Conservation (phyloP, 2,888 invertebrate genomes). For the Sesia apiformis region DNA sequence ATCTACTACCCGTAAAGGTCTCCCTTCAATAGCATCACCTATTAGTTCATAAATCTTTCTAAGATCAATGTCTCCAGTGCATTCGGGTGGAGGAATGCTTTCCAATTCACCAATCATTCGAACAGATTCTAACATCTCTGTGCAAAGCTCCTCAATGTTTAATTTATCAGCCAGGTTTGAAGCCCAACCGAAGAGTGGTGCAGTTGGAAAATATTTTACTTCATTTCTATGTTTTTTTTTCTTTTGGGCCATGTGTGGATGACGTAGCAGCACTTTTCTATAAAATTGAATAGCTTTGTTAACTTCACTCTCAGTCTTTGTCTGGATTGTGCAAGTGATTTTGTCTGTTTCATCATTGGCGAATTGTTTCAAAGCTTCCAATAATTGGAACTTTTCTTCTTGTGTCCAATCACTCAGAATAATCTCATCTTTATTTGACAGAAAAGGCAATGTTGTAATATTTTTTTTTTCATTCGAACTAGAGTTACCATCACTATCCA, state of each 20-base stretch:
- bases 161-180: slow-evolving; percentile 35
- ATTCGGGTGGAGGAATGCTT: slow-evolving; percentile 27
- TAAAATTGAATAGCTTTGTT: slow-evolving; percentile 31
- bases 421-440: no score
- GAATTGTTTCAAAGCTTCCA: slow-evolving; percentile 28
- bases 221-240: slow-evolving; percentile 11
- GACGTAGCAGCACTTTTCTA: slow-evolving; percentile 18
- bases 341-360: slow-evolving; percentile 24
- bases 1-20: slow-evolving; percentile 22
- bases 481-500: no score
- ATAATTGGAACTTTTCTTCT: slow-evolving; percentile 37
- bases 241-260: slow-evolving; percentile 3
- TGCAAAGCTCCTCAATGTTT: slow-evolving; percentile 33
- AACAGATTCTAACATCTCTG: slow-evolving; percentile 42
- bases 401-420: slow-evolving; percentile 29
- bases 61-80: slow-evolving; percentile 40
- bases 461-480: no score
- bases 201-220: slow-evolving; percentile 11
- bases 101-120: slow-evolving; percentile 55
- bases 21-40: slow-evolving; percentile 57
- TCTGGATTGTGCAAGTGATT: slow-evolving; percentile 24
- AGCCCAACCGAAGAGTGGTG: slow-evolving; percentile 45
- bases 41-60: slow-evolving; percentile 40
- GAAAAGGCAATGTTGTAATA: no score
- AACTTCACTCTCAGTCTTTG: slow-evolving; percentile 33